Base-by-base conservation (phyloP, 35 echinoderm and acorn worm species). In the Acanthaster planci region DNA sequence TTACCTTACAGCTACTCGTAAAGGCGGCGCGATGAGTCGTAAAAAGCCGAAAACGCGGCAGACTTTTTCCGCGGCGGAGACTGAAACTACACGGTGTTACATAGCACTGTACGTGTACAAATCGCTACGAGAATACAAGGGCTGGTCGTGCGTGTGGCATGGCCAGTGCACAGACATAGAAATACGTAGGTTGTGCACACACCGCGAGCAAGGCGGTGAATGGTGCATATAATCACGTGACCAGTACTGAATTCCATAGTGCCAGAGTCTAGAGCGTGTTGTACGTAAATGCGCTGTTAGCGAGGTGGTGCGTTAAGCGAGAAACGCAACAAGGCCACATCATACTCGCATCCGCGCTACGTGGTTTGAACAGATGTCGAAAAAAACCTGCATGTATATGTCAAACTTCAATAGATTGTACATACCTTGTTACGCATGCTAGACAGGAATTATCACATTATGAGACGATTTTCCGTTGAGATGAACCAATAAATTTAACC, bases 161-260 rank as follows among this genome's bases (percentile, higher is more conserved):
- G n/a, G 14, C 34, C 6, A 23, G 34, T 34, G 34, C 23, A 72
- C 64, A 21, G 26, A 72, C 3, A 35, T 3, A 72, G 18, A 35
- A 7, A 29, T 72, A 72, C 64, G 34, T 72, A 26, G 64, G 64
- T 26, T 72, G 26, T 72, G 64, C 64, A 72, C 64, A 72, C 64
- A 72, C 23, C 10, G 23, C 64, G 14, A 26, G 23, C 64, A 26
- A 34, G 26, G 23, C 64, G 23, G 2, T 72, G 64, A 72, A 72
- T 72, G 64, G 64, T 34, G 64, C 26, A 72, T 19, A 72, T 21
- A 8, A 72, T 72, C 64, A 72, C 64, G 64, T 72, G 64, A 72
- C 34, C 64, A 14, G 30, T 72, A 72, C 64, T 72, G 34, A 29
- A 72, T 72, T 72, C 64, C 64, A 31, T 34, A 72, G 19, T 26